Evolutionary conservation across 2,797 vertebrate genomes (phyloP).

Genomic region (Serranus cabrilla): DNA sequence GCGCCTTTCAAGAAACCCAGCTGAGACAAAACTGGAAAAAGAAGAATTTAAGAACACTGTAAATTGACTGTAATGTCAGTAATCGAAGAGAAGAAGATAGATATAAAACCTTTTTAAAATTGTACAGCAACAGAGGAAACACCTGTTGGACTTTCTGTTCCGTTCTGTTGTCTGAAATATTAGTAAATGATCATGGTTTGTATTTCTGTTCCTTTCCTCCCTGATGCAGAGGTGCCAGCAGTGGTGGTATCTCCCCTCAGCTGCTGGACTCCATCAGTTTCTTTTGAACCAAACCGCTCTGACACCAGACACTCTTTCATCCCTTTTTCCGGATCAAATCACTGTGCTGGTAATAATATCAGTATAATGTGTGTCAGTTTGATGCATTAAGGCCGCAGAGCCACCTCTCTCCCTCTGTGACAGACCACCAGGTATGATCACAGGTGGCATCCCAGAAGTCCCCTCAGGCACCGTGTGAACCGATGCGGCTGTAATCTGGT

Average conservation of each 20-base stretch:
- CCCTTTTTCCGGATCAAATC: constrained; percentile 35
- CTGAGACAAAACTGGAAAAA: too few species aligned
- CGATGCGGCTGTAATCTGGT: constrained; percentile 60
- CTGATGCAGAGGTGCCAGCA: background rate
- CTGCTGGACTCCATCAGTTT: background rate
- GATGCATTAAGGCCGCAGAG: constrained; percentile 13
- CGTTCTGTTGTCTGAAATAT: too few species aligned
- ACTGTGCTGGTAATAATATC: constrained; percentile 21
- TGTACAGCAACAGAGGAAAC: too few species aligned
- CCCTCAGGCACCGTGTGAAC: constrained; percentile 33
- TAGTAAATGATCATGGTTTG: background rate
- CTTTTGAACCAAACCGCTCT: constrained; percentile 8
- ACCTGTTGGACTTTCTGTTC: too few species aligned
- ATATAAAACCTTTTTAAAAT: too few species aligned
- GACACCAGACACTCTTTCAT: constrained; percentile 23
- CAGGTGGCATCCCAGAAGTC: constrained; percentile 20
- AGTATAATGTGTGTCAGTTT: constrained; percentile 42
- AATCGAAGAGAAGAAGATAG: too few species aligned
- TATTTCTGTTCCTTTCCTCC: background rate
- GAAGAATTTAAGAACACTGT: too few species aligned
- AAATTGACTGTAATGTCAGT: too few species aligned
- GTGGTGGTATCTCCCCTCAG: background rate
- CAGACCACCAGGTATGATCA: constrained; percentile 45
- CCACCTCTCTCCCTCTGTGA: constrained; percentile 25
- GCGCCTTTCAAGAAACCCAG: too few species aligned